These are phyloP conservation scores for Anhinga anhinga DNA, from an alignment of 2,113 vertebrate species.

Conservation along the genomic window DNA sequence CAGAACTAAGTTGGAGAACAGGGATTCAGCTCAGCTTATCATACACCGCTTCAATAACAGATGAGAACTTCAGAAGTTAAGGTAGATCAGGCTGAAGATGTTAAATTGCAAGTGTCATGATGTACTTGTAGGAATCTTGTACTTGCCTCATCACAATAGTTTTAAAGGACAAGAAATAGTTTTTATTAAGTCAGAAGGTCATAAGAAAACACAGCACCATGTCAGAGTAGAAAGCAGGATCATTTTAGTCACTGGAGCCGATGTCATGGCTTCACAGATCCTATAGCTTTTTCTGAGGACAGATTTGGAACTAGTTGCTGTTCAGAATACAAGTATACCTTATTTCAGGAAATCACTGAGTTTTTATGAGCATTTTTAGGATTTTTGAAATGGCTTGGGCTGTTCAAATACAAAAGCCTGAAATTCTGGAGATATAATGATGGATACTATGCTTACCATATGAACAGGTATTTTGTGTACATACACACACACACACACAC, in stretches of 20 bases:
- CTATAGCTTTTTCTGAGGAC: not conserved
- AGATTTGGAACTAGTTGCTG: not conserved
- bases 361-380: not conserved
- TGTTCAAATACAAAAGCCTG: not conserved
- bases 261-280: not conserved
- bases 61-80: not conserved
- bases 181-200: not conserved
- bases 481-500: rapidly evolving
- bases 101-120: not conserved
- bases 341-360: not conserved
- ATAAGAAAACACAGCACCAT: not conserved
- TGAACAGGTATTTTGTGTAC: not conserved
- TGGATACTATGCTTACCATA: not conserved
- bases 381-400: not conserved
- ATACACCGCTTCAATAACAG: not conserved
- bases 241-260: not conserved
- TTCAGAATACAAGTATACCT: not conserved
- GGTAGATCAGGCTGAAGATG: not conserved
- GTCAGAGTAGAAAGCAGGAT: not conserved
- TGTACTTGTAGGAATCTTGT: not conserved
- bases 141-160: not conserved
- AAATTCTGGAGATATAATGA: not conserved
- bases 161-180: not conserved
- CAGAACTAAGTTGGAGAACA: not conserved
- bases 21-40: not conserved